A percentile compares a stretch with the other conserved stretches of the same genome.
These are phyloP conservation scores for Motacilla alba DNA, from an alignment of 2,113 vertebrate species.

Conservation along the genomic window DNA sequence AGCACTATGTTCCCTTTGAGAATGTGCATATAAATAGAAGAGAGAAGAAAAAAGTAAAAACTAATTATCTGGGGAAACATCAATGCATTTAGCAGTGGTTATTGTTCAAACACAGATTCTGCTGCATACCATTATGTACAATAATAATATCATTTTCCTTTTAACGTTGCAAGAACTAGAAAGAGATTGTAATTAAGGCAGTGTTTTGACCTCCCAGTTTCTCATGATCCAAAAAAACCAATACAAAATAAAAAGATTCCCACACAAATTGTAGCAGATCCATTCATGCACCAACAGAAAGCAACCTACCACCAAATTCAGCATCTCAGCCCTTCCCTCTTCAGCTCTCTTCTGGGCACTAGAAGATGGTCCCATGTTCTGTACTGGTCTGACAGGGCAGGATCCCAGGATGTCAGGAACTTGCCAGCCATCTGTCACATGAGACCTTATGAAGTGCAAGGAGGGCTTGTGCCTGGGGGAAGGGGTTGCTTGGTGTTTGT, in stretches of 20 bases:
- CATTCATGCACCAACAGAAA: background rate
- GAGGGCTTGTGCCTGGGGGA: background rate
- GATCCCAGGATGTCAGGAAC: background rate
- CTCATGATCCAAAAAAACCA: background rate
- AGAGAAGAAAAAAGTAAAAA: background rate
- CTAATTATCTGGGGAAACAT: background rate
- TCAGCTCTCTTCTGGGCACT: background rate
- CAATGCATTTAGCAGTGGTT: background rate
- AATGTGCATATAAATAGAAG: background rate
- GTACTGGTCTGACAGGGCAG: background rate
- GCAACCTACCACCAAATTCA: background rate
- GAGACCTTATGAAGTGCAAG: background rate
- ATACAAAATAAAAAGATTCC: background rate
- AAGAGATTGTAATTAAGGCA: background rate
- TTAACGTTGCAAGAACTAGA: background rate
- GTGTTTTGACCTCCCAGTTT: background rate
- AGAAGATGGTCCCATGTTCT: background rate
- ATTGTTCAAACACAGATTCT: background rate
- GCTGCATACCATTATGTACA: conserved; percentile 5
- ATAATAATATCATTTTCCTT: background rate
- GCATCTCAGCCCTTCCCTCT: background rate
- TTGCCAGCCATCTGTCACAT: background rate
- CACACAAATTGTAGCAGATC: background rate
- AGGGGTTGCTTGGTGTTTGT: background rate
- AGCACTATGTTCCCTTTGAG: background rate